Conservation (phyloP, 2,888 invertebrate genomes). For the Cheilosia impressa region DNA sequence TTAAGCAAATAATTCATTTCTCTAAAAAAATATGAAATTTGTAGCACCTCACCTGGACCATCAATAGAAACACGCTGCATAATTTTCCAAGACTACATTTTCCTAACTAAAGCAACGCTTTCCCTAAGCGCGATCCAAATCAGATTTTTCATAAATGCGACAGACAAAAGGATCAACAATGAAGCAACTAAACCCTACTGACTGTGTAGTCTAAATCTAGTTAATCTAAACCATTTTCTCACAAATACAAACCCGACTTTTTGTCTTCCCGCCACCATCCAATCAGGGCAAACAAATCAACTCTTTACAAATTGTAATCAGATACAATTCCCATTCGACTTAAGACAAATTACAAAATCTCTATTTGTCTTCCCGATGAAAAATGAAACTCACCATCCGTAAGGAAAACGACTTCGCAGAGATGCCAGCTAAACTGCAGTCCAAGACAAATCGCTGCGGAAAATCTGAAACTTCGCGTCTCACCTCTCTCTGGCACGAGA, state of each 20-base stretch:
- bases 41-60: not conserved
- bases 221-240: not conserved
- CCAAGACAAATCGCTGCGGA: slow-evolving; percentile 48
- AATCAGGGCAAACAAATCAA: slow-evolving; percentile 34
- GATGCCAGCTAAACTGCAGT: slow-evolving; percentile 40
- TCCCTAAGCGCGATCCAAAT: not conserved
- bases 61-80: too few species aligned
- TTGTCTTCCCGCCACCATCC: not conserved
- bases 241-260: not conserved
- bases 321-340: slow-evolving; percentile 43
- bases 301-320: slow-evolving; percentile 50
- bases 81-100: too few species aligned
- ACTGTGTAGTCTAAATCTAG: not conserved
- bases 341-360: slow-evolving; percentile 62
- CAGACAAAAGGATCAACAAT: not conserved
- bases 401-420: slow-evolving; percentile 16
- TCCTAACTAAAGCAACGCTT: not conserved
- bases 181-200: not conserved
- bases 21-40: too few species aligned
- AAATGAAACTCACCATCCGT: slow-evolving; percentile 42
- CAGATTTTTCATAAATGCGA: not conserved
- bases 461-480: slow-evolving; percentile 36
- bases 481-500: slow-evolving; percentile 40
- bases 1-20: too few species aligned
- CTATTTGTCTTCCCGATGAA: slow-evolving; percentile 57